These are phyloP conservation scores for Rhipidura dahli DNA, from an alignment of 2,113 vertebrate species.

Conservation along the genomic window DNA sequence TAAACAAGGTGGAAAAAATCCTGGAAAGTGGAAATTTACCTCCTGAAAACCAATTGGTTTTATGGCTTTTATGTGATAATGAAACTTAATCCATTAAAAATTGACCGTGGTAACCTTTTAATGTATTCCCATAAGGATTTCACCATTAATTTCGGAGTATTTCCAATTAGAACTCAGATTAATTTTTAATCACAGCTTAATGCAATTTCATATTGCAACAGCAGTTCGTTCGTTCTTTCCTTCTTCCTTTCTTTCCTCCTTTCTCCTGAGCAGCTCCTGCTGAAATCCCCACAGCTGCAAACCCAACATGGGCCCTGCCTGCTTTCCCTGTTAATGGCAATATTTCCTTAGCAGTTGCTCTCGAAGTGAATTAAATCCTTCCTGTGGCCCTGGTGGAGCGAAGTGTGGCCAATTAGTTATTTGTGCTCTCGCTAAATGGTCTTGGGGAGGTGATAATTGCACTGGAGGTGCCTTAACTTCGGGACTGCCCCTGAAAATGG, in stretches of 20 bases:
- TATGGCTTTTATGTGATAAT: neutral
- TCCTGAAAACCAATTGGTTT: neutral
- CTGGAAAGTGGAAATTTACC: neutral
- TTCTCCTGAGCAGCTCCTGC: neutral
- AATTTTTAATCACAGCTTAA: slow-evolving; percentile 32
- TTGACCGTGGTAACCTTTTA: neutral
- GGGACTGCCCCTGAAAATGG: neutral
- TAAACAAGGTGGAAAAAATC: neutral
- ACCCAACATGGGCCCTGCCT: neutral
- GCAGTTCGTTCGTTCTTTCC: neutral
- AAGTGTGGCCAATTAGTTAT: neutral
- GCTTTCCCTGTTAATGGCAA: neutral
- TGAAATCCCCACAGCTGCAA: neutral
- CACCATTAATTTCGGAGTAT: neutral
- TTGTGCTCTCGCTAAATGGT: neutral
- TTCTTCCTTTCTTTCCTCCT: neutral
- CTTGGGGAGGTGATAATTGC: neutral
- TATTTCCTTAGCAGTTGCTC: neutral
- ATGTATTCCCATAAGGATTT: neutral
- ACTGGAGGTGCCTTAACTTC: neutral
- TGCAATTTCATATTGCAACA: neutral
- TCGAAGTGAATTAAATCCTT: neutral
- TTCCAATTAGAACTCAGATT: neutral
- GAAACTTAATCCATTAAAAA: slow-evolving; percentile 25
- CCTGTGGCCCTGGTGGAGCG: neutral